Conservation (phyloP, 2,797 vertebrate genomes). For the Microtus obscurus region DNA sequence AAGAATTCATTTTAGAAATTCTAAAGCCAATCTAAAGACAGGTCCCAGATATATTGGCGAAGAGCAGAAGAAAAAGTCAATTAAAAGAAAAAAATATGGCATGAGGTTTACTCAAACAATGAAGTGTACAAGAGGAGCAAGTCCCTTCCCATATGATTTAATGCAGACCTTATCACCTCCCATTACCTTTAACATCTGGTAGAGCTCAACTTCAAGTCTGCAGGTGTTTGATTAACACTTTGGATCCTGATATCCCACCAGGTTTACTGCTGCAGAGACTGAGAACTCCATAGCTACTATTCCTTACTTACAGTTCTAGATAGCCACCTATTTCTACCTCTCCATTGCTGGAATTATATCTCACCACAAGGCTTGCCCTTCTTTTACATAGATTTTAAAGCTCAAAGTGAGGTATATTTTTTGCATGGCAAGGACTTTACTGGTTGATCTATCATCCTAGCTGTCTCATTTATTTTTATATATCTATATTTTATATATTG, state of each 20-base stretch:
- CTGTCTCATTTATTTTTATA: not conserved
- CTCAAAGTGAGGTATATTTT: not conserved
- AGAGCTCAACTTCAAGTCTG: not conserved
- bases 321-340: not conserved
- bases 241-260: not conserved
- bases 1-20: not conserved
- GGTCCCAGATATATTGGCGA: not conserved
- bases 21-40: not conserved
- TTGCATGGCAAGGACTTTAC: not conserved
- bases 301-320: not conserved
- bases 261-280: not conserved
- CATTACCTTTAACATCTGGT: not conserved
- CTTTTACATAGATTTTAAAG: not conserved
- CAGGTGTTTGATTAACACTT: not conserved
- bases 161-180: not conserved
- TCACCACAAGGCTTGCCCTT: not conserved
- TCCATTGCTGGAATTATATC: not conserved
- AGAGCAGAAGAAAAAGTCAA: fast-evolving
- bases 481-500: not conserved
- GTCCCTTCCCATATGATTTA: not conserved
- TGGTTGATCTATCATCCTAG: not conserved
- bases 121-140: too few species aligned
- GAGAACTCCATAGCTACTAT: not conserved
- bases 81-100: not conserved
- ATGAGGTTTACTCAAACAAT: not conserved